These are phyloP conservation scores for Platycercus adscitus DNA, from an alignment of 2,113 vertebrate species.

Conservation along the genomic window DNA sequence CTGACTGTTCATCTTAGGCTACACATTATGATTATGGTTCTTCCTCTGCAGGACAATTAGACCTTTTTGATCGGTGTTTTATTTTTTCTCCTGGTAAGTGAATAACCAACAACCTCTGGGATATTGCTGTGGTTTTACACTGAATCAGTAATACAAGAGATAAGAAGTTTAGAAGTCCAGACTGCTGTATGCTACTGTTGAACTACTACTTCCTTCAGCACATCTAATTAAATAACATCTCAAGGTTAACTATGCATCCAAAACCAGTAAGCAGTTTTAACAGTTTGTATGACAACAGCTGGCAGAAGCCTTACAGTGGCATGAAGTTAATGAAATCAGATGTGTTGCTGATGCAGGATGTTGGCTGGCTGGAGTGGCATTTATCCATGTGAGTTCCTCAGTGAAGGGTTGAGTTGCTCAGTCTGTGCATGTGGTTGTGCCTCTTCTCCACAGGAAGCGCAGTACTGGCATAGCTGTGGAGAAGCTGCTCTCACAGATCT, in stretches of 20 bases:
- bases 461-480: neutral
- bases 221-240: neutral
- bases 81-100: neutral
- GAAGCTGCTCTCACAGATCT: rapidly evolving
- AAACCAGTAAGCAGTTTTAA: neutral
- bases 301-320: neutral
- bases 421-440: neutral
- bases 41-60: neutral
- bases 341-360: neutral
- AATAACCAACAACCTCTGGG: neutral
- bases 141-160: neutral
- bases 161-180: neutral
- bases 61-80: neutral
- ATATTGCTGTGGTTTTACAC: neutral
- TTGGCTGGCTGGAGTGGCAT: neutral
- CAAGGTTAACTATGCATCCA: neutral
- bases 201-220: neutral
- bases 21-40: neutral
- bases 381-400: neutral
- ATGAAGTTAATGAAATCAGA: neutral
- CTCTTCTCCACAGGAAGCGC: neutral
- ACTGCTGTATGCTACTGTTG: neutral
- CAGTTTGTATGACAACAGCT: neutral
- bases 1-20: neutral
- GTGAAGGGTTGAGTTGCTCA: neutral